Conservation (phyloP, 1,140 invertebrate genomes). For the Araneus ventricosus region DNA sequence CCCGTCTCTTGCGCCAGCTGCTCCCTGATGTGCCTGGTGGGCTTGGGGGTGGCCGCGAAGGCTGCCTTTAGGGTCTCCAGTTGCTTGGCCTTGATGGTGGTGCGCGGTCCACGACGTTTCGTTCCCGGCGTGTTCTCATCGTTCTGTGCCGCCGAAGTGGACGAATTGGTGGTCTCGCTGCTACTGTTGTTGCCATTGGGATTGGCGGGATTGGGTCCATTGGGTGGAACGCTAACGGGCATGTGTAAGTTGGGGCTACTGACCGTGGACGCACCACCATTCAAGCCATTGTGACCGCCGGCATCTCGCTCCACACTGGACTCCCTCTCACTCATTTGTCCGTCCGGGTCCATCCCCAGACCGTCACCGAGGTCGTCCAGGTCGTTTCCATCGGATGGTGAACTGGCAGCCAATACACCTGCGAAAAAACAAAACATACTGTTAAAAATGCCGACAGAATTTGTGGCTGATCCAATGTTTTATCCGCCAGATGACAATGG, state of each 20-base stretch:
- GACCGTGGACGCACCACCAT: constrained; percentile 50
- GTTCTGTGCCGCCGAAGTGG: constrained; percentile 81
- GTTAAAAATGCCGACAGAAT: not conserved
- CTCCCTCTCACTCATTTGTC: constrained; percentile 65
- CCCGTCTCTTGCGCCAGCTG: constrained; percentile 99
- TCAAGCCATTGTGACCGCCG: constrained; percentile 38
- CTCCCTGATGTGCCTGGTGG: constrained; percentile 98
- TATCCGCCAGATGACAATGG: no score
- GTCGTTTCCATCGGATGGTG: constrained; percentile 70
- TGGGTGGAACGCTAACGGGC: not conserved
- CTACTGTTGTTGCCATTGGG: constrained; percentile 39
- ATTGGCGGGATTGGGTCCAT: not conserved
- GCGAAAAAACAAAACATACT: not conserved
- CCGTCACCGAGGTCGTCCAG: constrained; percentile 74
- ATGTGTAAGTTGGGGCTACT: constrained; percentile 33
- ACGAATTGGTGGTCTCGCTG: constrained; percentile 50
- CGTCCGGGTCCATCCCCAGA: constrained; percentile 43
- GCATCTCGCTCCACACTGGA: constrained; percentile 73
- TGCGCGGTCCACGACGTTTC: constrained; percentile 96
- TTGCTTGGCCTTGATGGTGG: constrained; percentile 99
- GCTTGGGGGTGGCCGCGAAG: constrained; percentile 99
- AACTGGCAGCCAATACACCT: constrained; percentile 66
- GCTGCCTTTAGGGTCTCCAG: constrained; percentile 97
- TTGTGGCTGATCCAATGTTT: no score
- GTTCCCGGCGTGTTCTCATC: constrained; percentile 90